Evolutionary conservation across 2,113 vertebrate genomes (phyloP).

Genomic region (Eretmochelys imbricata): DNA sequence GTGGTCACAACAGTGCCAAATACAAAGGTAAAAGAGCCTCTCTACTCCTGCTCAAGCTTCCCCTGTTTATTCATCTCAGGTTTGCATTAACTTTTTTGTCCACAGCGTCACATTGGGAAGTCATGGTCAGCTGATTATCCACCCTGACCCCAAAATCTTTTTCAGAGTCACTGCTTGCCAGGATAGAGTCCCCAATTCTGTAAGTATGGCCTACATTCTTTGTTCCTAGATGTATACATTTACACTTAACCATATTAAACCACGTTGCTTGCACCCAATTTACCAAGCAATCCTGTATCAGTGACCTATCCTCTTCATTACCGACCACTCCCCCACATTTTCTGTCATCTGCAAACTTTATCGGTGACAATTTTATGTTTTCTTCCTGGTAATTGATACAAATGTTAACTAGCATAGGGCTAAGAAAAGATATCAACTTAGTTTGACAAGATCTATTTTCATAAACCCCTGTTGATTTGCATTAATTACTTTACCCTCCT

Average conservation of each 20-base stretch:
- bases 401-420: neutral
- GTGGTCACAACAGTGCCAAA: neutral
- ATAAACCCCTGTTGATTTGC: neutral
- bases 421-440: neutral
- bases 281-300: too few relatives aligned
- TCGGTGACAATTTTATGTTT: neutral
- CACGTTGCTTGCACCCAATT: neutral
- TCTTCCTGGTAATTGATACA: neutral
- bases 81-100: neutral
- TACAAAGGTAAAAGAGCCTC: neutral
- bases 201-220: neutral
- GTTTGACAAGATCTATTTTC: neutral
- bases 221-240: neutral
- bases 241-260: neutral
- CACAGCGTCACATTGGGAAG: neutral
- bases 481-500: neutral
- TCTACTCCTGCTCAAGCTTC: neutral
- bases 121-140: neutral
- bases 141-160: neutral
- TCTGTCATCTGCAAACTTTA: neutral
- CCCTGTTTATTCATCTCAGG: neutral
- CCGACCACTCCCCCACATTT: neutral
- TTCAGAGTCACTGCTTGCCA: neutral
- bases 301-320: neutral
- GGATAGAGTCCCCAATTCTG: neutral